Evolutionary conservation across 2,113 vertebrate species (phyloP).

Genomic region (Pampusana beccarii): DNA sequence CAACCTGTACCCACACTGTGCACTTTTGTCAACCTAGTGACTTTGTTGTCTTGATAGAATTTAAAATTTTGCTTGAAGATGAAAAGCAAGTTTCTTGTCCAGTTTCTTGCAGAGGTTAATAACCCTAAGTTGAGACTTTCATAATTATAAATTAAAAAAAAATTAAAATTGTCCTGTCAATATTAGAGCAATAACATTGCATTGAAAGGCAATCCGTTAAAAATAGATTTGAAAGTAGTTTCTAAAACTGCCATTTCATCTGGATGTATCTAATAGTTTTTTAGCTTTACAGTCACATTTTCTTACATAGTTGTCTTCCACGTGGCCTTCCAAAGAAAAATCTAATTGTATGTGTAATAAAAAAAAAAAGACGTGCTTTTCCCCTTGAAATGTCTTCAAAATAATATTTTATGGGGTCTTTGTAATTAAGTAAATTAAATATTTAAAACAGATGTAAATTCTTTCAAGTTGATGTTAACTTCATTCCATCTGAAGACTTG

Average conservation of each 20-base stretch:
- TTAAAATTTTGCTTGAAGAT: not conserved
- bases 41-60: not conserved
- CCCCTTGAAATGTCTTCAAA: not conserved
- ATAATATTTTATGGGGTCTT: not conserved
- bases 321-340: not conserved
- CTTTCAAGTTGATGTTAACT: not conserved
- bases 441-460: constrained; percentile 29
- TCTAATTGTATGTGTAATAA: not conserved
- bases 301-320: not conserved
- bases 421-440: constrained; percentile 33
- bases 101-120: not conserved
- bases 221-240: not conserved
- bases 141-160: not conserved
- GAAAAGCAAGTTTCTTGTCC: not conserved
- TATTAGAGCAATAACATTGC: not conserved
- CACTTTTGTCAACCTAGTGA: not conserved
- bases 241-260: not conserved
- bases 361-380: not conserved
- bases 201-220: not conserved
- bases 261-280: not conserved
- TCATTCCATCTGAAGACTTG: not conserved
- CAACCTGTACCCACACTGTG: not conserved
- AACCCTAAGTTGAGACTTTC: not conserved
- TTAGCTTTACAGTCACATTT: not conserved
- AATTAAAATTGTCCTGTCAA: not conserved